Evolutionary conservation across 2,797 vertebrate species (phyloP).

Genomic region (Chromis chromis): DNA sequence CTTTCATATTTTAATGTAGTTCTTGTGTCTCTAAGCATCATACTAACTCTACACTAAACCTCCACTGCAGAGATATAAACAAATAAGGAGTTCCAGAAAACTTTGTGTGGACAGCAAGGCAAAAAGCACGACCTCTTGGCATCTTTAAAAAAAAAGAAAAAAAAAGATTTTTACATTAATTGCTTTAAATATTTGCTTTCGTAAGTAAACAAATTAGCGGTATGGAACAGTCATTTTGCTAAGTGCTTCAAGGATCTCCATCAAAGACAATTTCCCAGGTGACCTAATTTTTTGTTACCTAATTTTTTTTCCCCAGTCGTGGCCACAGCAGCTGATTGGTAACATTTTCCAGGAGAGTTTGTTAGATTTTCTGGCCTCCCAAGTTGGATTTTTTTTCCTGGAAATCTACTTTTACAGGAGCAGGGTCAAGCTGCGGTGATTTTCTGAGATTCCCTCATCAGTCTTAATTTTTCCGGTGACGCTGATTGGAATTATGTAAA

Average conservation of each 20-base stretch:
- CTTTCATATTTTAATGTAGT: no score
- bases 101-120: no score
- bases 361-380: not conserved
- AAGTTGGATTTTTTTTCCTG: not conserved
- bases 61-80: no score
- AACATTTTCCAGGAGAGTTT: constrained; percentile 7
- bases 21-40: no score
- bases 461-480: not conserved
- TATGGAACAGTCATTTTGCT: not conserved
- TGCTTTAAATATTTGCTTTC: not conserved
- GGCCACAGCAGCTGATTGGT: not conserved
- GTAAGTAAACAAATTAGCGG: not conserved
- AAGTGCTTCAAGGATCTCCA: not conserved
- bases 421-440: not conserved
- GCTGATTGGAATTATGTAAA: not conserved
- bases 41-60: no score
- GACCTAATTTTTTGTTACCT: not conserved
- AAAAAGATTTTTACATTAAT: not conserved
- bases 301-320: not conserved
- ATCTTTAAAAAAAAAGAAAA: no score
- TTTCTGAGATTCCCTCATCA: not conserved
- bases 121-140: no score
- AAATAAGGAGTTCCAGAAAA: no score
- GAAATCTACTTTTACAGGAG: not conserved
- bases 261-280: not conserved